Base-by-base conservation (phyloP, 2,113 vertebrate species). In the Gobius niger region DNA sequence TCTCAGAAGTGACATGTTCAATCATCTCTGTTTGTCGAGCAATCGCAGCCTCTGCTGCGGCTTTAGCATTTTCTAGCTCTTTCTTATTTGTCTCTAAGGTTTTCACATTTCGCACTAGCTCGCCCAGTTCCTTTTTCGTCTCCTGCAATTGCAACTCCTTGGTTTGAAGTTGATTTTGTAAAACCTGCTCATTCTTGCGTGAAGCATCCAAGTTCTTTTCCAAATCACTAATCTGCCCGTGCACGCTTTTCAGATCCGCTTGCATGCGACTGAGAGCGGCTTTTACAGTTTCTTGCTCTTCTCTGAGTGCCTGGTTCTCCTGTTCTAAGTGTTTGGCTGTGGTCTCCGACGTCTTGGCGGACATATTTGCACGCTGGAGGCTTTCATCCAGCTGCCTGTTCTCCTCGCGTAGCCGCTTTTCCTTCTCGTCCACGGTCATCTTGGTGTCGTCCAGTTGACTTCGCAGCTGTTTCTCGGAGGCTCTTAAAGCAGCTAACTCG, bases 401-500 rank as follows among this genome's bases (percentile, higher is more conserved):
- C 76, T 94, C 89, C 7, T 76, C 85, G 2, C 81, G 84, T 7
- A 96, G 83, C 19, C 76, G 80, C 66, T 87, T 93, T 59, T 96
- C 95, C 70, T 89, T 93, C 67, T 91, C 83, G 54, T 91, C 92
- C 72, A 91, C 91, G 0, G 85, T 93, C 63, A 92, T 79, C 71
- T 87, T 72, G 18, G 91, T 70, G 24, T 93, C 89, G 0, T 89
- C 86, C 46, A 90, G 68, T 73, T 94, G 93, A 19, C 84, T 80
- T 71, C 87, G 91, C 62, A 96, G 87, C 47, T 94, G 93, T 70
- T 95, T 95, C 83, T 95, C 94, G 11, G 93, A 94, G 1, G 92
- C 93, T 61, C 85, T 91, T n/a, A 95, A 75, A 18, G 44, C 65
- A 63, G 90, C 89, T 53, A 93, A 41, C 41, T 95, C 88, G 0